phyloP scores from a whole-genome alignment of 1,140 invertebrate species.

The Venustaconcha ellipsiformis region DNA sequence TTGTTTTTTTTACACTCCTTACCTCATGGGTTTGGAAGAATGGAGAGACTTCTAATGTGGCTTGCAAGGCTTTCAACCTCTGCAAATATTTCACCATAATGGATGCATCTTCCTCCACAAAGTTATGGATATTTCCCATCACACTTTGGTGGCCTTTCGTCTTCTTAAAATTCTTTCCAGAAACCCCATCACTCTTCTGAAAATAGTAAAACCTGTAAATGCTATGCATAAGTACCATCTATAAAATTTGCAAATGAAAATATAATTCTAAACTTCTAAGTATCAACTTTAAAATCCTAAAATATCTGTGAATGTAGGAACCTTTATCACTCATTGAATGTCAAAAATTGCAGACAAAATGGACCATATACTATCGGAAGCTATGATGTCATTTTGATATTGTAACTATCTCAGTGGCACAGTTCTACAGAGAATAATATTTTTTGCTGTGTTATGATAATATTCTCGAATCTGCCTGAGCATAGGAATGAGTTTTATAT shows the following conservation, averaged over 20 bases:
- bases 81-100: constrained; percentile 84
- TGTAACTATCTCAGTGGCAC: neutral
- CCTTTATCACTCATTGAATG: neutral
- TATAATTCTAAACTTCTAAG: too few relatives aligned
- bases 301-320: too few relatives aligned
- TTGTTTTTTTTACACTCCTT: constrained; percentile 11
- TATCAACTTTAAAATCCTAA: too few relatives aligned
- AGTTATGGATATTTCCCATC: constrained; percentile 83
- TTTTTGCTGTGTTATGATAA: too few relatives aligned
- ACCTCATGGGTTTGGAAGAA: constrained; percentile 95
- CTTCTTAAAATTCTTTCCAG: constrained; percentile 94
- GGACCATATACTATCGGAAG: neutral
- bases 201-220: constrained; percentile 14
- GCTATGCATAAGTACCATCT: too few relatives aligned
- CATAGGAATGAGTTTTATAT: neutral
- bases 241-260: too few relatives aligned
- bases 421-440: too few relatives aligned
- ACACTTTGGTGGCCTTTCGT: constrained; percentile 89
- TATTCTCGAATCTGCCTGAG: neutral
- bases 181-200: constrained; percentile 65
- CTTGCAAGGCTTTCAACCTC: constrained; percentile 84
- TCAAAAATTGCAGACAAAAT: neutral
- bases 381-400: neutral
- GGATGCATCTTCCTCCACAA: constrained; percentile 83
- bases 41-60: constrained; percentile 81